Conservation (phyloP, 2,888 invertebrate genomes). For the Dryococelus australis region DNA sequence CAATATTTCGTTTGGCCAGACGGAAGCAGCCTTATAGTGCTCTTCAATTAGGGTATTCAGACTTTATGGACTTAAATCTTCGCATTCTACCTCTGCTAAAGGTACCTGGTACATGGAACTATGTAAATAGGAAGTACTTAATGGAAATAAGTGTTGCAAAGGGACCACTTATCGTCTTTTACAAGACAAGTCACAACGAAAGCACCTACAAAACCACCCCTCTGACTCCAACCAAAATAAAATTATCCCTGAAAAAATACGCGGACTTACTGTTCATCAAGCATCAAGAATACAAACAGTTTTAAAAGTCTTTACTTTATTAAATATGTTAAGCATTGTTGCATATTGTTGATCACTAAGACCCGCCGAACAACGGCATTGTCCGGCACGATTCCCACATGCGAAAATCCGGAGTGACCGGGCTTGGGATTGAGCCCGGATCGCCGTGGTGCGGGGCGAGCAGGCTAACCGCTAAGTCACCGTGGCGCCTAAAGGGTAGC, state of each 20-base stretch:
- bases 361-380: not conserved
- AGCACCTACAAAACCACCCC: not conserved
- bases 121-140: not conserved
- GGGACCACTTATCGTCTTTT: not conserved
- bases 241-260: not conserved
- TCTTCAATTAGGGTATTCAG: too few species aligned
- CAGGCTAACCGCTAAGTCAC: too few species aligned
- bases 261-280: not conserved
- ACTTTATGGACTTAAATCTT: not conserved
- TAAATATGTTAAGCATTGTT: not conserved
- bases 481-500: too few species aligned
- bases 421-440: too few species aligned
- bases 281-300: not conserved
- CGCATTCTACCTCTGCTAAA: not conserved
- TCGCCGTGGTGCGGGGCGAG: too few species aligned
- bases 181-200: not conserved
- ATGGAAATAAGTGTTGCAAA: not conserved
- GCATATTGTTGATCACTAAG: not conserved
- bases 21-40: too few species aligned
- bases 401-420: too few species aligned
- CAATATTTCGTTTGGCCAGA: too few species aligned
- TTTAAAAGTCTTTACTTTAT: not conserved
- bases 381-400: not conserved
- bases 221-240: not conserved
- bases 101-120: not conserved